Evolutionary conservation across 2,797 vertebrate species (phyloP), one percentile per base, ranked within the genome.

Genomic region (Sebastes matsubarae): DNA sequence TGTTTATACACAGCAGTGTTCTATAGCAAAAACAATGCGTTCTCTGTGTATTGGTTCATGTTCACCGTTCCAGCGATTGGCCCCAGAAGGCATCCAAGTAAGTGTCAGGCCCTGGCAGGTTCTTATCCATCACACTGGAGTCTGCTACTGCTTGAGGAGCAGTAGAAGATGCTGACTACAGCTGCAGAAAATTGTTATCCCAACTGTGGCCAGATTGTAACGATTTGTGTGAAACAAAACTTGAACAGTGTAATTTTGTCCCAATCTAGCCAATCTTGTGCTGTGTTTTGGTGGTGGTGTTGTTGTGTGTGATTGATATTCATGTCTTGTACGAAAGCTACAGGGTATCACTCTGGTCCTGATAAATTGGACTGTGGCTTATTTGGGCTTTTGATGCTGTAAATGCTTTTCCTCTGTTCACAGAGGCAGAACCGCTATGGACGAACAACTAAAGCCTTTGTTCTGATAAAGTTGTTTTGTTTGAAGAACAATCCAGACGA

Each of bases 1-100:
- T 75, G 72, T 88, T 85, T 75, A 46, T 61, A 52, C 24, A 58
- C 55, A 65, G 13, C 36, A 59, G 34, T n/a, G 69, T 65, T 83
- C 4, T 73, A 32, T 38, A 72, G 46, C 58, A 57, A 73, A 75
- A 92, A 82, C 79, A 82, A 71, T 80, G 67, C 18, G 7, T 76
- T 74, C 75, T 77, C 64, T 85, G 74, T 82, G 77, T 79, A 57
- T 58, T 68, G 73, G 76, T 75, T 81, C 36, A 85, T 92, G 82
- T 89, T 91, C 87, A 85, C 74, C 29, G 25, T 81, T 81, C 25
- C 79, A 86, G 83, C 25, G 54, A 83, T 81, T 81, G 87, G 72
- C 63, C 79, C 79, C 80, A 79, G 79, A 82, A 77, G 68, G 80
- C 75, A 18, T 91, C 77, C 75, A 81, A 90, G 81, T 55, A 68